These are phyloP conservation scores for Phalacrocorax brasilianus DNA, from an alignment of 2,113 vertebrate genomes.

Conservation along the genomic window DNA sequence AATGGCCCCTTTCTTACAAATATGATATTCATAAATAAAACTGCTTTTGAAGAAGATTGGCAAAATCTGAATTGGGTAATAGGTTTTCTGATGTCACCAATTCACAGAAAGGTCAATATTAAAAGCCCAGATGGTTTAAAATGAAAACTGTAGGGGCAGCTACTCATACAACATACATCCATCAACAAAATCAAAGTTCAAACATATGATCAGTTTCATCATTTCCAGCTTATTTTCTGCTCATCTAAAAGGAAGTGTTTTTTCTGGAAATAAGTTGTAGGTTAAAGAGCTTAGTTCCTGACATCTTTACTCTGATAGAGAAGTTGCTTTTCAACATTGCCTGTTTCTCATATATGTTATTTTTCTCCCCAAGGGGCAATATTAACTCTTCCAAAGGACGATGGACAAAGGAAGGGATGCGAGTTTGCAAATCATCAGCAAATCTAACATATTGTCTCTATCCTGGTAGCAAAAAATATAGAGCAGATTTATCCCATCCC, in stretches of 20 bases:
- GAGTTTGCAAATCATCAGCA: neutral
- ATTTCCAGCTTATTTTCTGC: constrained; percentile 33
- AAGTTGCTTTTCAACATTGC: neutral
- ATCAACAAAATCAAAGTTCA: constrained; percentile 46
- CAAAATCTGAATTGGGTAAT: constrained; percentile 18
- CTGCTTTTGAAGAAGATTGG: constrained; percentile 28
- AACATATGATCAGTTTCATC: constrained; percentile 37
- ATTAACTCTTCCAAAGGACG: neutral
- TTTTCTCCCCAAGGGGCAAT: neutral
- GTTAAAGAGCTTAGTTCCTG: constrained; percentile 27
- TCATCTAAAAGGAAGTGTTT: neutral
- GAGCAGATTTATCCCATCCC: neutral
- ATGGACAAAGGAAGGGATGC: neutral
- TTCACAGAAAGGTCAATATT: constrained; percentile 32
- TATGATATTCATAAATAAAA: neutral
- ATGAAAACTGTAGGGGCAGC: neutral
- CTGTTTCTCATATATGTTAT: neutral
- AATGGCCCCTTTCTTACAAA: constrained; percentile 3
- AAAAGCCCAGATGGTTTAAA: constrained; percentile 28
- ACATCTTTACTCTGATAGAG: neutral
- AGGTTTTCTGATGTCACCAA: constrained; percentile 40
- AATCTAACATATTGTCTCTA: neutral
- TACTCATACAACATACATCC: neutral
- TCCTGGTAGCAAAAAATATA: neutral
- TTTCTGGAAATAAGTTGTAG: constrained; percentile 24